Base-by-base conservation (phyloP, 1,140 invertebrate species). In the Tenebrio molitor region DNA sequence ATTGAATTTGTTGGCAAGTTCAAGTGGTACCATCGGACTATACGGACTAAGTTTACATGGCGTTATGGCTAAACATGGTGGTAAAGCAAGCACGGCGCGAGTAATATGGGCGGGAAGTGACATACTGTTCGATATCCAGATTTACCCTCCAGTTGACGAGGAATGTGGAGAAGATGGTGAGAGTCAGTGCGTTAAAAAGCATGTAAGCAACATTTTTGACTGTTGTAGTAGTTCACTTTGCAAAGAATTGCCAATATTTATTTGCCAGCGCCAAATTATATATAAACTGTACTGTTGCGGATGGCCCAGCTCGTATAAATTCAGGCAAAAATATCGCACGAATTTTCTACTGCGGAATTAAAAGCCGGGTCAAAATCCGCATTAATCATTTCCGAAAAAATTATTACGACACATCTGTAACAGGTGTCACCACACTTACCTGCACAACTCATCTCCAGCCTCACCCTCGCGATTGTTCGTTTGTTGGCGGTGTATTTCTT, bases 131-230 rank as follows among this genome's bases (percentile, higher is more conserved):
- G 70, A 76, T 62, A 71, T 58, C 12, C 50, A 58, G 7, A 58
- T 79, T 36, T 79, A 63, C 44, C 69, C 74, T 33, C 74, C 72
- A 8, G 66, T 66, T 25, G 73, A 77, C 23, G 72, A 75, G 25
- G 41, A 72, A 19, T 73, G 39, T 50, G 64, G 63, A 65, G 67
- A 70, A 62, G 69, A 77, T 70, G 64, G 29, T 71, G 77, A 79
- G 72, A 76, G 77, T 78, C 77, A 78, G 77, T 79, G 76, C 76
- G 74, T 78, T 70, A 66, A 65, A 44, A 46, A 72, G 75, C 77
- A 79, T 79, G 77, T 79, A 77, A 79, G 77, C 77, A 76, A 69
- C 53, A 69, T 63, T 73, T 69, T 73, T 64, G 25, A 41, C 68
- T 44, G 71, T 14, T 58, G 53, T 62, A 66, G 12, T 68, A 25